phyloP scores from a whole-genome alignment of 1,140 invertebrate species.

The Araneus ventricosus region DNA sequence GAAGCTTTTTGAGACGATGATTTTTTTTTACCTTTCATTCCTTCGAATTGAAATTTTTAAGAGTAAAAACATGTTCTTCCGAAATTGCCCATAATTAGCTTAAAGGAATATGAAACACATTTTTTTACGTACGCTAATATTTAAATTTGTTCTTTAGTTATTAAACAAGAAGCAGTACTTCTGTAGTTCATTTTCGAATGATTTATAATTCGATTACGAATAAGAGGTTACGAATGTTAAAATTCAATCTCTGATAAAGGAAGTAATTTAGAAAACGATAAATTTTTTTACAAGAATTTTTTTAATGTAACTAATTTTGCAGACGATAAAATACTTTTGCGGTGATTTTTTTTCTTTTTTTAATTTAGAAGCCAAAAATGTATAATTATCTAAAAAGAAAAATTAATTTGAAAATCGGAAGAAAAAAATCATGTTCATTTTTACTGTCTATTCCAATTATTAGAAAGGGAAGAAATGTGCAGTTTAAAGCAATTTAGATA shows the following conservation, averaged over 20 bases:
- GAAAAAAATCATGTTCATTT: not conserved
- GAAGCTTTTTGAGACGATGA: too few relatives aligned
- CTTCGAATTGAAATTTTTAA: not conserved
- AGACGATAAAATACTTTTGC: not conserved
- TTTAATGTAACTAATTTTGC: not conserved
- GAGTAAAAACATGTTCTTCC: not conserved
- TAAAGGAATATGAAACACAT: not conserved
- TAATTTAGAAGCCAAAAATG: not conserved
- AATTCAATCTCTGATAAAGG: not conserved
- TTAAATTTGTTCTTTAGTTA: not conserved
- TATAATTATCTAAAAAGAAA: not conserved
- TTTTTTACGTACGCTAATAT: not conserved
- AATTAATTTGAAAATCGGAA: constrained; percentile 13
- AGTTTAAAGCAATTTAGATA: not conserved
- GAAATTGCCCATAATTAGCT: not conserved
- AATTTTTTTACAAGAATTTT: too few relatives aligned
- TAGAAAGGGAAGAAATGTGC: not conserved
- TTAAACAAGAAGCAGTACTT: not conserved
- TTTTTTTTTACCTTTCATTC: too few relatives aligned
- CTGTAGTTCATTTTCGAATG: not conserved
- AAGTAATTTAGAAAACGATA: not conserved
- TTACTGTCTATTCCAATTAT: not conserved
- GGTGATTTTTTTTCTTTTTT: not conserved
- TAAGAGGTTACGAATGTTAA: not conserved
- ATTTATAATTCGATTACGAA: constrained; percentile 29